Evolutionary conservation across 53 echinoderm and acorn worm species (phyloP), one percentile per base, ranked within the genome.

Genomic region (Astropecten irregularis): DNA sequence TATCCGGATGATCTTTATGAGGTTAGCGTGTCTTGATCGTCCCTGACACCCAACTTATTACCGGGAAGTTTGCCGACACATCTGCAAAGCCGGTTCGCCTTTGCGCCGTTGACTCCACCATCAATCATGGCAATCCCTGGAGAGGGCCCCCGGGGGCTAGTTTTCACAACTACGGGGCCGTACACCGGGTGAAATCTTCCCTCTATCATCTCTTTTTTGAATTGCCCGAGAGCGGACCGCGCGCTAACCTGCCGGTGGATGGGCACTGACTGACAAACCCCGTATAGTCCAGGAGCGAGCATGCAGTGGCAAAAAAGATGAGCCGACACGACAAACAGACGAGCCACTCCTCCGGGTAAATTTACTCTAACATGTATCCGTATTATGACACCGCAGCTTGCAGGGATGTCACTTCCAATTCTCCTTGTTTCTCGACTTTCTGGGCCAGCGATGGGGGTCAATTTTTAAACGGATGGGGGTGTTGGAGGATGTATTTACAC

Each of bases 391-490:
- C 42, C 10, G 58, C 38, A 38, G 40, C 26, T n/a, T n/a, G n/a
- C n/a, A n/a, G 26, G 76, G 76, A 58, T 57, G 76, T 73, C 57
- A 58, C 57, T 76, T 76, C 76, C 57, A 76, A 76, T 76, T 76
- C 76, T 25, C 23, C 58, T 39, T 36, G 58, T 76, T 76, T 76
- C 54, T n/a, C n/a, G n/a, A n/a, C n/a, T n/a, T n/a, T n/a, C n/a
- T n/a, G n/a, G n/a, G n/a, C n/a, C n/a, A n/a, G 56, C 56, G 18
- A 27, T 40, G 20, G 39, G 76, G 76, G 76, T 76, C 76, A 76
- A 38, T 76, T 76, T n/a, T n/a, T 38, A 38, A 40, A 9, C 38
- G 76, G 76, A 76, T 76, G 58, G 57, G n/a, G n/a, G 76, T 58
- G 76, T 76, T 76, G 76, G 25, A 44, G 76, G 58, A 35, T 73